Percentiles rank a stretch among this genome's conserved stretches.
Evolutionary conservation across 2,113 vertebrate genomes (phyloP).

Genomic region (Dryoscopus gambensis): DNA sequence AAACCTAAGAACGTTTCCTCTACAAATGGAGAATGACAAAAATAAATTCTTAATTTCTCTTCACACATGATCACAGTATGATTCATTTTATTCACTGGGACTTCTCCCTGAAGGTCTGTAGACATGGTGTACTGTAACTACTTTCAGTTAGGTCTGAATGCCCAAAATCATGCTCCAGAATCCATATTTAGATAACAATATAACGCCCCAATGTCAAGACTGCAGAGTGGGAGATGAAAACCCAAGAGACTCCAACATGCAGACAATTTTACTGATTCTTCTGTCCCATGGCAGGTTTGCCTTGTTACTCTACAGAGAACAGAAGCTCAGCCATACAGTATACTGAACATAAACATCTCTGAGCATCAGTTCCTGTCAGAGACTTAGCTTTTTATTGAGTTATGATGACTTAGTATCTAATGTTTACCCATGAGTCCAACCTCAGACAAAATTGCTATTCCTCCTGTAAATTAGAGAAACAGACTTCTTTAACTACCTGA

Average conservation of each 20-base stretch:
- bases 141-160: neutral
- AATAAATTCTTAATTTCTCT: neutral
- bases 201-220: rapidly evolving
- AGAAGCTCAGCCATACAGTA: neutral
- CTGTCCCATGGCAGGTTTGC: neutral
- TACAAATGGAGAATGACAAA: neutral
- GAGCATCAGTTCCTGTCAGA: neutral
- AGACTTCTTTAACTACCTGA: neutral
- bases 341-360: neutral
- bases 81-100: neutral
- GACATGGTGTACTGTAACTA: neutral
- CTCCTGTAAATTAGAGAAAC: neutral
- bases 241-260: neutral
- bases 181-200: neutral
- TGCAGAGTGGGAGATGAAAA: neutral
- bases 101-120: neutral
- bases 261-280: neutral
- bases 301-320: neutral
- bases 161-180: neutral
- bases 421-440: neutral
- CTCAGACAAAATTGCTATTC: neutral
- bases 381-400: neutral
- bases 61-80: neutral
- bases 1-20: neutral
- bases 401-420: neutral